Evolutionary conservation across 2,888 invertebrate genomes (phyloP).

Genomic region (Pecten maximus): DNA sequence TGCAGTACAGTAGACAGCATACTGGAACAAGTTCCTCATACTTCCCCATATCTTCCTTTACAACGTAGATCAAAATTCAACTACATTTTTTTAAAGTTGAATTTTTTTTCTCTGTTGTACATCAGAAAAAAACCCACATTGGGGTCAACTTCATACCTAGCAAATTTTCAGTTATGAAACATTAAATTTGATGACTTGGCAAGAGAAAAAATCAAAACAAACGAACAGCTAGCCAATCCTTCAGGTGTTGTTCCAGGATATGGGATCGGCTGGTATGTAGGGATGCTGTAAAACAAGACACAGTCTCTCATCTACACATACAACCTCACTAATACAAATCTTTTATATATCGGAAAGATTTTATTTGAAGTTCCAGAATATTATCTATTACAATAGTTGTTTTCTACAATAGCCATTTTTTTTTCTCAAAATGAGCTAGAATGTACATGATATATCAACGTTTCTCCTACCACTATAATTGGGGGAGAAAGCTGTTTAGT

Average conservation of each 20-base stretch:
- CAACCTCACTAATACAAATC: too few relatives aligned
- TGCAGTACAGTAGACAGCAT: not conserved
- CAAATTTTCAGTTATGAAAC: not conserved
- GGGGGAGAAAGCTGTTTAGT: too few relatives aligned
- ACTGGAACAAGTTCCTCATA: not conserved
- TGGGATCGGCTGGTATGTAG: not conserved
- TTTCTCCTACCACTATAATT: too few relatives aligned
- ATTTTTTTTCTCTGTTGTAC: not conserved
- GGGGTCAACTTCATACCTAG: not conserved
- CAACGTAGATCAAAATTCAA: not conserved
- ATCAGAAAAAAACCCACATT: not conserved
- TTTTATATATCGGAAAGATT: too few relatives aligned
- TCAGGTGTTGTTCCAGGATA: not conserved
- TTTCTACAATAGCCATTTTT: too few relatives aligned
- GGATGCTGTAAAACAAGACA: not conserved
- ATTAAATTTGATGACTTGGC: not conserved
- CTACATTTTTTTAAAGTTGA: not conserved
- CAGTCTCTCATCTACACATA: not conserved
- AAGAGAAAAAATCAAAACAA: constrained; percentile 1
- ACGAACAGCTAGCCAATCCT: constrained; percentile 4
- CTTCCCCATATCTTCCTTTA: not conserved
- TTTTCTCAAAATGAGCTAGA: too few relatives aligned
- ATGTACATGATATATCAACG: too few relatives aligned
- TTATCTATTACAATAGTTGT: too few relatives aligned
- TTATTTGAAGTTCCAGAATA: too few relatives aligned